Percentiles rank a stretch among this genome's conserved stretches.
These are phyloP conservation scores for Ceratitis capitata DNA, from an alignment of 1,140 invertebrate genomes.

Conservation along the genomic window DNA sequence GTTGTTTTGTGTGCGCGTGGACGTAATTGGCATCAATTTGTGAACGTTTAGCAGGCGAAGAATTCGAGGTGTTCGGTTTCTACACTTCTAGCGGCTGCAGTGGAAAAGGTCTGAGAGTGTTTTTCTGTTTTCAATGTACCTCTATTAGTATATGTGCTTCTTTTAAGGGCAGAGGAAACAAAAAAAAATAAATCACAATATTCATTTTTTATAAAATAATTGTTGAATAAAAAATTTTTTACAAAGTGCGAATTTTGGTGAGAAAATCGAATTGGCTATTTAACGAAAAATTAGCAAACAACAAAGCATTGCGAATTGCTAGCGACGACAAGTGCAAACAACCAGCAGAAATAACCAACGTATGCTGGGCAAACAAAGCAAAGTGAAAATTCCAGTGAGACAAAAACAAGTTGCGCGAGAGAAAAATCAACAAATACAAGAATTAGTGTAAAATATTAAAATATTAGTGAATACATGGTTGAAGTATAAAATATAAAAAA, in stretches of 20 bases:
- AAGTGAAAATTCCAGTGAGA: background rate
- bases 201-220: background rate
- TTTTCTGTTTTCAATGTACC: background rate
- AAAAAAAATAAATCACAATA: background rate
- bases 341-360: too few relatives aligned
- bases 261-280: background rate
- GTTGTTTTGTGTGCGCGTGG: background rate
- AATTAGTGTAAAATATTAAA: background rate
- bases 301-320: background rate
- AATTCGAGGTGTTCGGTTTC: background rate
- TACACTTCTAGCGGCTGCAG: too few relatives aligned
- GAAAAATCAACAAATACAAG: background rate
- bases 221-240: background rate
- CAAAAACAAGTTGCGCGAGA: background rate
- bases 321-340: background rate
- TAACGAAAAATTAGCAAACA: background rate
- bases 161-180: too few relatives aligned
- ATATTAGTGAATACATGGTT: background rate
- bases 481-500: background rate
- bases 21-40: constrained; percentile 21
- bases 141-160: too few relatives aligned
- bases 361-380: background rate
- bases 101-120: background rate
- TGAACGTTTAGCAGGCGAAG: background rate
- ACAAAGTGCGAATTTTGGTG: background rate